phyloP scores from a whole-genome alignment of 2,113 vertebrate genomes.

The Esox niger region DNA sequence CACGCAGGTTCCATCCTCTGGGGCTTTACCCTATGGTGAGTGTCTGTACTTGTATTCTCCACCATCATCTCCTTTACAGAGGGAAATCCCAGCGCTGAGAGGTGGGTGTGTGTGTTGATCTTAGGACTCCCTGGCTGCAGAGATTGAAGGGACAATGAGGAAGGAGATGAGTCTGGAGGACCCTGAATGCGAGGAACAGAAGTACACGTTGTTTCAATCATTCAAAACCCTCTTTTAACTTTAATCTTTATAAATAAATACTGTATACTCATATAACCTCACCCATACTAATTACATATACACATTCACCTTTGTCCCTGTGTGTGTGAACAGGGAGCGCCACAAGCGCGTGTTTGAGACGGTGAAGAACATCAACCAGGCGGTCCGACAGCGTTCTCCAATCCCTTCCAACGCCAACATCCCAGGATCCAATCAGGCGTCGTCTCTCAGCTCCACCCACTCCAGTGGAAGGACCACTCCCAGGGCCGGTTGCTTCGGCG shows the following conservation, averaged over 20 bases:
- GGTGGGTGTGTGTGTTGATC: conserved; percentile 34
- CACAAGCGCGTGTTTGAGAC: conserved; percentile 93
- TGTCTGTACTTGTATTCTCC: neutral
- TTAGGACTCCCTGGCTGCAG: conserved; percentile 95
- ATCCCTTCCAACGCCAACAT: conserved; percentile 88
- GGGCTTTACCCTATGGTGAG: conserved; percentile 93
- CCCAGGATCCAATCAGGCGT: conserved; percentile 94
- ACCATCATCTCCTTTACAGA: neutral
- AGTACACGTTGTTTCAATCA: conserved; percentile 43
- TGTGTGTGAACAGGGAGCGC: conserved; percentile 70
- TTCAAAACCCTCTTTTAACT: neutral
- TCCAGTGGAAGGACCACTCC: conserved; percentile 88
- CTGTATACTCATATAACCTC: too few relatives aligned
- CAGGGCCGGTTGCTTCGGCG: conserved; percentile 74
- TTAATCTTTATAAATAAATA: too few relatives aligned
- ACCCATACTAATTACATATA: too few relatives aligned
- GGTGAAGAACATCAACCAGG: conserved; percentile 90
- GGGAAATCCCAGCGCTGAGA: neutral
- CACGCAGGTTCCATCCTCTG: conserved; percentile 85
- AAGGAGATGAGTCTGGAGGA: conserved; percentile 92
- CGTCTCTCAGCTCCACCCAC: conserved; percentile 81
- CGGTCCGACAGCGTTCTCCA: conserved; percentile 84
- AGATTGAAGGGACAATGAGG: conserved; percentile 97
- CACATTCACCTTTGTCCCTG: neutral
- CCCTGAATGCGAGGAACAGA: conserved; percentile 81